Base-by-base conservation (phyloP, 2,113 vertebrate genomes). In the Anguilla japonica region DNA sequence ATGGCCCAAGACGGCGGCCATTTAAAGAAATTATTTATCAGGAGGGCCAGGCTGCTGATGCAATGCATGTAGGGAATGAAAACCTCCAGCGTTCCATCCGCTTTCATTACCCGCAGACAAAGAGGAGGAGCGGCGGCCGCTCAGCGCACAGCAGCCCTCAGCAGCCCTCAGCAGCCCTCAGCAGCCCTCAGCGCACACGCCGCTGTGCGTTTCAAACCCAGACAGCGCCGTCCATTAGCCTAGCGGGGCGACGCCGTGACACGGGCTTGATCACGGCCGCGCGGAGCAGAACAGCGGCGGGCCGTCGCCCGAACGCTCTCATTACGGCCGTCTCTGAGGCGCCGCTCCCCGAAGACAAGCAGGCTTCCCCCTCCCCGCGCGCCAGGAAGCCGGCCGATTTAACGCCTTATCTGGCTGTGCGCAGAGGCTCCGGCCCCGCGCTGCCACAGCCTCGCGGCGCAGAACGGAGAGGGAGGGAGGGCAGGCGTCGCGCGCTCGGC, bases 371-470 rank as follows among this genome's bases (percentile, higher is more conserved):
- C 29, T 20, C 22, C 79, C 29, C 79, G 85, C 5, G 9, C 81
- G 40, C 5, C 26, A 86, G 85, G 39, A 83, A 81, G 67, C 50
- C 83, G 83, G 81, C 81, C 84, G 86, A 88, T 87, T 87, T 71
- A 80, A 88, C 84, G 63, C 41, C 85, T 81, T 88, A 80, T 90
- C 82, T 56, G 81, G 63, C 82, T 75, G 43, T n/a, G 40, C 13
- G 14, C 81, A 81, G 79, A 50, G 79, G 20, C 8, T 82, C 22
- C 34, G 82, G 50, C 50, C 5, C 50, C 50, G 43, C 29, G 84
- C 41, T n/a, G 50, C 56, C 87, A 91, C 80, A 91, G 86, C 56
- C 84, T 39, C 8, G 15, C 20, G 88, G 80, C 41, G n/a, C 20
- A 20, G 43, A 26, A 83, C 60, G 40, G 81, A 84, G 82, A 85